phyloP scores from a whole-genome alignment of 2,888 invertebrate species.

The Pollenia griseotomentosa region DNA sequence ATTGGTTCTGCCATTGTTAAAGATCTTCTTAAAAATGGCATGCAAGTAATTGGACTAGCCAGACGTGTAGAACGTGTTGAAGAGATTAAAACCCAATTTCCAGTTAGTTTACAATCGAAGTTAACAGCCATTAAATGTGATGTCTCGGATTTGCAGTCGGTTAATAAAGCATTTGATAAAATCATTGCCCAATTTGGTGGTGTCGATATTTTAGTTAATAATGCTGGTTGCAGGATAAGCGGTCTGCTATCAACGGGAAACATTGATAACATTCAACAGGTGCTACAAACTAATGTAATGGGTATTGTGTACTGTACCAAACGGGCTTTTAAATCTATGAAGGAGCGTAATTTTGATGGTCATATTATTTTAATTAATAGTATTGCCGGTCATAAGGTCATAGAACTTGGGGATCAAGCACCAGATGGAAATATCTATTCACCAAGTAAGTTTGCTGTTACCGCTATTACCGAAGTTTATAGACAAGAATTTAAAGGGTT shows the following conservation, averaged over 20 bases:
- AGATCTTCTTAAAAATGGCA: constrained; percentile 84
- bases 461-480: constrained; percentile 79
- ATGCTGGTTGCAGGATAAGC: constrained; percentile 80
- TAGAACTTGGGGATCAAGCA: neutral
- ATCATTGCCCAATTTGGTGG: constrained; percentile 84
- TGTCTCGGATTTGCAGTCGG: constrained; percentile 84
- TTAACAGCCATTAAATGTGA: constrained; percentile 84
- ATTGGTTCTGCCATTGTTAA: constrained; percentile 85
- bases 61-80: constrained; percentile 79
- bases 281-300: constrained; percentile 81
- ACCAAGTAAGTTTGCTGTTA: constrained; percentile 79
- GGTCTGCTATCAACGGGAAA: constrained; percentile 59
- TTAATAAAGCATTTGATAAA: constrained; percentile 84
- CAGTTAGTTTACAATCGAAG: constrained; percentile 73
- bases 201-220: constrained; percentile 86
- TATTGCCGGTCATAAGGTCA: constrained; percentile 73
- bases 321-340: constrained; percentile 84
- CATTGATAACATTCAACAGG: constrained; percentile 79
- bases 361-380: constrained; percentile 85
- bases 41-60: constrained; percentile 86
- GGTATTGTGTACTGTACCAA: constrained; percentile 83
- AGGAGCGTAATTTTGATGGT: constrained; percentile 79
- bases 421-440: constrained; percentile 75
- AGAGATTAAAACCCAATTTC: constrained; percentile 73
- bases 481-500: constrained; percentile 78